Evolutionary conservation across 2,888 invertebrate genomes (phyloP).

Genomic region (Dasysyrphus tricinctus): DNA sequence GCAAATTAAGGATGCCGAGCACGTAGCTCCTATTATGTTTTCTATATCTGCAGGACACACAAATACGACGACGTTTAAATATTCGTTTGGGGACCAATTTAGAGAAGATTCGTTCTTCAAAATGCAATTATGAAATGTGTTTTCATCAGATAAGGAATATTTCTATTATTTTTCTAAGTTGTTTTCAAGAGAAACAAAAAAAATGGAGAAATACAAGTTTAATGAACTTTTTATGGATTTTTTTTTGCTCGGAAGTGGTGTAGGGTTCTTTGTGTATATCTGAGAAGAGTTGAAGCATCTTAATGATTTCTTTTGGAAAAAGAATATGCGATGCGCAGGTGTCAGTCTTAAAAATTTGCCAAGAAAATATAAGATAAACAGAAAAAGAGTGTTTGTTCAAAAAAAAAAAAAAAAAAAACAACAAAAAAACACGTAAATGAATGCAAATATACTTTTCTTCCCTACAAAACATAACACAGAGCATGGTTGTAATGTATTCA

Average conservation of each 20-base stretch:
- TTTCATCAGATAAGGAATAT: slow-evolving; percentile 18
- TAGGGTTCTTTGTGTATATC: neutral
- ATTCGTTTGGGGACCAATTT: slow-evolving; percentile 34
- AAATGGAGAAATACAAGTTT: slow-evolving; percentile 5
- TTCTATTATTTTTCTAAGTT: slow-evolving; percentile 25
- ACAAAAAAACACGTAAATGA: neutral
- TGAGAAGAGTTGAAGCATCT: slow-evolving; percentile 17
- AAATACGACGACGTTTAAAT: slow-evolving; percentile 16
- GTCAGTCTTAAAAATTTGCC: slow-evolving; percentile 16
- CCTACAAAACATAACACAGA: slow-evolving; percentile 10
- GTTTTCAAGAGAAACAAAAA: neutral
- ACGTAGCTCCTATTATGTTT: slow-evolving; percentile 25
- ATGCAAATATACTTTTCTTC: slow-evolving; percentile 23
- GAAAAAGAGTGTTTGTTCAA: slow-evolving; percentile 8
- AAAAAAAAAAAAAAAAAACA: neutral
- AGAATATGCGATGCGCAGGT: slow-evolving; percentile 29
- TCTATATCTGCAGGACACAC: slow-evolving; percentile 35
- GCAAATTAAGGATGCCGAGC: slow-evolving; percentile 19
- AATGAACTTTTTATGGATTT: slow-evolving; percentile 40
- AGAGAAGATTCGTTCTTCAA: slow-evolving; percentile 24
- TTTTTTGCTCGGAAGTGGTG: neutral
- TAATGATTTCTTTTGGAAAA: slow-evolving; percentile 13
- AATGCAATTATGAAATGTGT: slow-evolving; percentile 26
- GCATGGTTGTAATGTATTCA: slow-evolving; percentile 1
- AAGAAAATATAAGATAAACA: slow-evolving; percentile 33